A percentile compares a stretch with the other conserved stretches of the same genome.
These are phyloP conservation scores for Papilio aristodemus DNA, from an alignment of 1,140 invertebrate genomes.

Conservation along the genomic window DNA sequence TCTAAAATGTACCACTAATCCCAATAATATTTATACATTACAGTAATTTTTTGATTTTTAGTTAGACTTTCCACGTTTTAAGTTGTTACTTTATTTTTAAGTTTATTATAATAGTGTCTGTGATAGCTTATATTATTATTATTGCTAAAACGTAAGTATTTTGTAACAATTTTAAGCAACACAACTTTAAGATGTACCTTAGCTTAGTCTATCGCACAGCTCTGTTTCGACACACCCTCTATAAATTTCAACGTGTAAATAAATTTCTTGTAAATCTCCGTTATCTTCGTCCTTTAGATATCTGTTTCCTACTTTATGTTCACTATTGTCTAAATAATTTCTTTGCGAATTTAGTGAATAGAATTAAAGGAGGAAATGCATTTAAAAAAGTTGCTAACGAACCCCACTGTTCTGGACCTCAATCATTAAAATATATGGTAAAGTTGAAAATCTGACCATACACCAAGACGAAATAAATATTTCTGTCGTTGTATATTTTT, in stretches of 20 bases:
- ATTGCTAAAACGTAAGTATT: constrained; percentile 2
- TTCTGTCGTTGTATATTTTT: neutral
- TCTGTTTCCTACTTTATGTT: constrained; percentile 27
- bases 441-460: too few species aligned
- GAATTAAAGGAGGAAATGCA: constrained; percentile 21
- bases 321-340: constrained; percentile 33
- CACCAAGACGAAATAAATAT: too few species aligned
- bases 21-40: too few species aligned
- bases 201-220: constrained; percentile 18
- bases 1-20: too few species aligned
- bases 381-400: neutral
- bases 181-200: constrained; percentile 7
- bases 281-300: neutral
- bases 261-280: neutral
- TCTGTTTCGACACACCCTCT: constrained; percentile 13
- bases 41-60: too few species aligned
- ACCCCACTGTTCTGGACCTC: too few species aligned
- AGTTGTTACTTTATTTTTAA: neutral
- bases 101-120: neutral
- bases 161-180: neutral
- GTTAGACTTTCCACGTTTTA: too few species aligned
- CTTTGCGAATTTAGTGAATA: constrained; percentile 33
- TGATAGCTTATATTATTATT: neutral
- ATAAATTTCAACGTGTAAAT: constrained; percentile 9
- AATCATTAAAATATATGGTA: too few species aligned